Base-by-base conservation (phyloP, 2,888 invertebrate species). In the Drepana falcataria region DNA sequence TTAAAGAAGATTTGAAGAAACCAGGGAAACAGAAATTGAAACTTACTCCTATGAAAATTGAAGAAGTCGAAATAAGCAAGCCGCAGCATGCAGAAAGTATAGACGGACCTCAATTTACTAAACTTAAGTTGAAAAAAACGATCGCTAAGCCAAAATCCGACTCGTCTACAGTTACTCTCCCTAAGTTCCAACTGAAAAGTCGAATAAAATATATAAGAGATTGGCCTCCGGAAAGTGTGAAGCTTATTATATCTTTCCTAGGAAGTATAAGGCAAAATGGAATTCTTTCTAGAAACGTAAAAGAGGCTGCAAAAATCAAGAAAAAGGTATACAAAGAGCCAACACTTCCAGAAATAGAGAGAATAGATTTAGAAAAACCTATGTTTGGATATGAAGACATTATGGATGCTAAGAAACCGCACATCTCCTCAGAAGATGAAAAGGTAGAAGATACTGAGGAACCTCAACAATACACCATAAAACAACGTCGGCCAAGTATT, bases 141-240 rank as follows among this genome's bases (percentile, higher is more conserved):
- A 68, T 87, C 2, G 68, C 83, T 0, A 87, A 92, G 60, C 84
- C 92, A 4, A 93, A 93, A 68, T 81, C 85, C 67, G 91, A 91
- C 51, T 64, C 76, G 5, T 64, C 83, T 7, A 62, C 79, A 41
- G 72, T 85, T 0, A 81, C 83, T 59, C 81, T 95, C 53, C 95
- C 95, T 0, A 95, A 94, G 75, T 92, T 95, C 60, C 92, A 94
- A 70, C 83, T 96, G 1, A 95, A 95, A 71, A 96, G 95, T 75
- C 92, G 95, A 62, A 94, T 96, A 5, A 92, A 85, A 52, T 92
- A 92, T 65, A 59, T 92, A 9, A 79, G 88, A 51, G 93, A 94
- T 59, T 95, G 93, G 90, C 93, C 95, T 9, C 93, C 95, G 2
- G 81, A 91, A 58, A 79, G 91, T 47, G 77, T 92, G 49, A 84